A percentile compares a stretch with the other conserved stretches of the same genome.
Evolutionary conservation across 1,140 invertebrate species (phyloP).

Genomic region (Coenobita brevimanus): DNA sequence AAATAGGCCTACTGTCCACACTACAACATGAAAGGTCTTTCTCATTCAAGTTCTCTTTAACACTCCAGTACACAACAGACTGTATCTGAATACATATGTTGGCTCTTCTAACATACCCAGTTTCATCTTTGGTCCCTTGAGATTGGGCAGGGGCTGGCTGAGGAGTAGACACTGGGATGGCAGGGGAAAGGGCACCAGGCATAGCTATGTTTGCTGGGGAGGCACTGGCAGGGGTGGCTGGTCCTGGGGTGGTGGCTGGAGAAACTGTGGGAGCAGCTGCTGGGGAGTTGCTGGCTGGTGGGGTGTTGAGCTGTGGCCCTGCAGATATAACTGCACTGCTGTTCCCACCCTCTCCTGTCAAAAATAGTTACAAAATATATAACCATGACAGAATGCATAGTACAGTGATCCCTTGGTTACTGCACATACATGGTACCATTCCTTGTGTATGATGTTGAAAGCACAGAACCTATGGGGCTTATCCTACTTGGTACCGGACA

Average conservation of each 20-base stretch:
- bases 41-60: no score
- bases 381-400: no score
- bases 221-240: conserved; percentile 6
- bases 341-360: conserved; percentile 19
- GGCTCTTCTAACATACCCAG: neutral
- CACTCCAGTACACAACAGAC: no score
- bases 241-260: conserved; percentile 10
- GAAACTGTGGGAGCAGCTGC: conserved; percentile 17
- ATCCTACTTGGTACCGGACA: no score
- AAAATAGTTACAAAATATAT: conserved; percentile 5
- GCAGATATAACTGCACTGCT: conserved; percentile 57
- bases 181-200: conserved; percentile 20
- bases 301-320: conserved; percentile 59
- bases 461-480: no score
- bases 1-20: no score
- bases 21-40: no score
- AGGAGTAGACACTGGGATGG: conserved; percentile 11
- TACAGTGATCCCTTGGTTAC: no score
- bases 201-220: conserved; percentile 44
- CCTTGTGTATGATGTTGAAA: no score
- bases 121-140: neutral
- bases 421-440: no score
- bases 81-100: no score
- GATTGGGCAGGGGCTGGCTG: neutral
- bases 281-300: conserved; percentile 53